Evolutionary conservation across 2,888 invertebrate genomes (phyloP).

Genomic region (Latrodectus hesperus): DNA sequence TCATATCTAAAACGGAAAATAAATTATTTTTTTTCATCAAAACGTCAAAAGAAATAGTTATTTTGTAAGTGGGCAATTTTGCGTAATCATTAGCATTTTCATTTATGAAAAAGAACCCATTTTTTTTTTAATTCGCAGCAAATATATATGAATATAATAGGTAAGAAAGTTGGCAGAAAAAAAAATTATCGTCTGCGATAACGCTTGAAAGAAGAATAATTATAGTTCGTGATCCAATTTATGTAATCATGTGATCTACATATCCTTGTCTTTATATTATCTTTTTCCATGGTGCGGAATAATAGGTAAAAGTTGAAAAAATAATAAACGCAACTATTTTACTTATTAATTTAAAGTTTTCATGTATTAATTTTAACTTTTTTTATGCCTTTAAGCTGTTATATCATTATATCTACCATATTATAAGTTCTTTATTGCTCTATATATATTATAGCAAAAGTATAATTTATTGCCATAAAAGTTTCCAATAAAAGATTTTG

Average conservation of each 20-base stretch:
- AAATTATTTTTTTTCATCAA: background rate
- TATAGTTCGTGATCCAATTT: constrained; percentile 3
- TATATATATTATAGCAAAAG: too few relatives aligned
- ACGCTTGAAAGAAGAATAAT: background rate
- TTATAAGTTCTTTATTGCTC: too few relatives aligned
- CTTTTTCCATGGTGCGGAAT: too few relatives aligned
- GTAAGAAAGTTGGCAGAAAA: background rate
- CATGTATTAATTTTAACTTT: too few relatives aligned
- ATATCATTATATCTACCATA: too few relatives aligned
- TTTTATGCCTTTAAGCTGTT: too few relatives aligned
- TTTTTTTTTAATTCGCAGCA: background rate
- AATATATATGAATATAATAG: background rate
- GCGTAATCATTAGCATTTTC: background rate
- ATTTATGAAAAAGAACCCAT: background rate
- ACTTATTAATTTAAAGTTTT: too few relatives aligned
- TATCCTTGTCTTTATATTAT: background rate
- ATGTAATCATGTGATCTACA: background rate
- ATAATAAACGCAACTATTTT: too few relatives aligned
- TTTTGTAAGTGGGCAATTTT: background rate
- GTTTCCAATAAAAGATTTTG: too few relatives aligned
- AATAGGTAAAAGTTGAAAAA: too few relatives aligned
- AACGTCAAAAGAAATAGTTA: background rate
- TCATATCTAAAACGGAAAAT: background rate
- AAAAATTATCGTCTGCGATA: background rate
- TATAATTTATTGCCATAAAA: too few relatives aligned